Evolutionary conservation across 2,888 invertebrate genomes (phyloP).

Genomic region (Eugnorisma glareosa): DNA sequence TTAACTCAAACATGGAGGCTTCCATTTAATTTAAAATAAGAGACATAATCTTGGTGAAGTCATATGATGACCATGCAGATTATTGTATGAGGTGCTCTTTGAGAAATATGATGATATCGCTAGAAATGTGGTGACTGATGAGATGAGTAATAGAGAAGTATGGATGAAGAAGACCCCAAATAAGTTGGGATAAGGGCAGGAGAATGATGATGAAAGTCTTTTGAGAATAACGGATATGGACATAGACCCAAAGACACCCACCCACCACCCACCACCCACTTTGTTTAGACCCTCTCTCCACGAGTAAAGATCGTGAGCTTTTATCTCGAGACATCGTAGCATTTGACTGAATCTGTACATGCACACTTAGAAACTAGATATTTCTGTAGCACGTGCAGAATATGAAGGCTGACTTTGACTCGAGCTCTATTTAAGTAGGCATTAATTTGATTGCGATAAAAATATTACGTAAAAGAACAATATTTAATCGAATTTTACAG

Average conservation of each 20-base stretch:
- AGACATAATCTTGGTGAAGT: too few species aligned
- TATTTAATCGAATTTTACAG: not conserved
- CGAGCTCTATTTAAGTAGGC: not conserved
- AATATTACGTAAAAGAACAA: not conserved
- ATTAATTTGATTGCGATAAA: not conserved
- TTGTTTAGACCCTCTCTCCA: not conserved
- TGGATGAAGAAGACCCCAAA: not conserved
- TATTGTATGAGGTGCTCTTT: too few species aligned
- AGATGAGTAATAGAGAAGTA: too few species aligned
- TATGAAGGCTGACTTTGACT: not conserved
- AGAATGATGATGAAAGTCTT: not conserved
- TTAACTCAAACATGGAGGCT: too few species aligned
- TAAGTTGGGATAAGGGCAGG: not conserved
- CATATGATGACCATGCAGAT: too few species aligned
- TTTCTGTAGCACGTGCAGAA: not conserved
- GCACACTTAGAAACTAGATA: not conserved
- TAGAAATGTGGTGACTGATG: too few species aligned
- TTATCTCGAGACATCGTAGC: not conserved
- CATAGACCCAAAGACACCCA: too few species aligned
- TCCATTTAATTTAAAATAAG: too few species aligned
- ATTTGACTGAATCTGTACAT: conserved; percentile 2
- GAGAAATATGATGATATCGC: too few species aligned
- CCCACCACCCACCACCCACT: too few species aligned
- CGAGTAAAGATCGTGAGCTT: not conserved
- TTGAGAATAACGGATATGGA: not conserved